Evolutionary conservation across 2,113 vertebrate genomes (phyloP).

Genomic region (rat (Rattus norvegicus)): DNA sequence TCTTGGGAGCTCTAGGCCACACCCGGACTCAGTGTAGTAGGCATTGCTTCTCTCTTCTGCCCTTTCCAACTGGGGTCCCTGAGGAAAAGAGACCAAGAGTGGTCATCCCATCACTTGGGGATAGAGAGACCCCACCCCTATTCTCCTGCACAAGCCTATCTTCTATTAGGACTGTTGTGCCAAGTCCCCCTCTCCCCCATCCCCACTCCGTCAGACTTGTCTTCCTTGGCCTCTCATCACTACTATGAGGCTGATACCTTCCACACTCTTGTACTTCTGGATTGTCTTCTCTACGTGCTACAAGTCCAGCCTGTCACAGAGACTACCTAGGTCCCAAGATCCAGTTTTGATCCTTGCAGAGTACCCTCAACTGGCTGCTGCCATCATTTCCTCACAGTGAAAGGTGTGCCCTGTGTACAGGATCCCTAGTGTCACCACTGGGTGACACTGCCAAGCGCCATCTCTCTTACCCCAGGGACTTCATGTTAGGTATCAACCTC

Average conservation of each 20-base stretch:
- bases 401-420: background rate
- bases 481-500: background rate
- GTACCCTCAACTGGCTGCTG: background rate
- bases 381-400: background rate
- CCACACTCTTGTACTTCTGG: conserved; percentile 5
- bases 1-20: background rate
- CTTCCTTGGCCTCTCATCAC: background rate
- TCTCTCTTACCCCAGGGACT: background rate
- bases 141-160: background rate
- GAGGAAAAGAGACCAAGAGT: background rate
- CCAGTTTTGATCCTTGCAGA: background rate
- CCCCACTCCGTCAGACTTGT: background rate
- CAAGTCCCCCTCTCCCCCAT: conserved; percentile 46
- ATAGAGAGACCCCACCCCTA: background rate
- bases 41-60: background rate
- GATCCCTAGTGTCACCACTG: background rate
- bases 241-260: background rate
- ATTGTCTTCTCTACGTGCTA: background rate
- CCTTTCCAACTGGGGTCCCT: background rate
- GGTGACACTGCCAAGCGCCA: background rate
- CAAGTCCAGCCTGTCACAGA: background rate
- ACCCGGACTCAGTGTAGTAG: conserved; percentile 27
- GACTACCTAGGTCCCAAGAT: background rate
- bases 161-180: conserved; percentile 65
- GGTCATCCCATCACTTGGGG: background rate